These are phyloP conservation scores for Tapirus indicus DNA, from an alignment of 2,797 vertebrate genomes.

Conservation along the genomic window DNA sequence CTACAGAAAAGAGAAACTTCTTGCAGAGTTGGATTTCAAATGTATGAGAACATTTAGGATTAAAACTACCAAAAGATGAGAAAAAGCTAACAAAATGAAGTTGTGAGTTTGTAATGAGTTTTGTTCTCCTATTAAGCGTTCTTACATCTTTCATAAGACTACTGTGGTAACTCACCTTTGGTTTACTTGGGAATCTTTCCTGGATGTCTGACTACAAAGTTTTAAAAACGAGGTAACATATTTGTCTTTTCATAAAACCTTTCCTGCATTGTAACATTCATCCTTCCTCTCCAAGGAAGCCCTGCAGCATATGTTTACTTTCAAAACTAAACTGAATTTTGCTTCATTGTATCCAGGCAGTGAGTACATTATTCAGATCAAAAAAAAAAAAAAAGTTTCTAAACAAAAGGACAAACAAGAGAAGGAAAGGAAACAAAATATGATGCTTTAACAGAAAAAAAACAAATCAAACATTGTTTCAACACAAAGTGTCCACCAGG, in stretches of 20 bases:
- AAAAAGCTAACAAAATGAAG: constrained; percentile 51
- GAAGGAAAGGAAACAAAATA: constrained; percentile 65
- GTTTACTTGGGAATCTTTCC: constrained; percentile 51
- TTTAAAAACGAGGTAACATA: constrained; percentile 49
- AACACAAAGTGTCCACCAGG: constrained; percentile 64
- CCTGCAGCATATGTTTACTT: constrained; percentile 47
- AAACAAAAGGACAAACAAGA: constrained; percentile 73
- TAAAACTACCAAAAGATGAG: constrained; percentile 49
- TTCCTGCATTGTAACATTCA: constrained; percentile 49
- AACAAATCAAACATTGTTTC: constrained; percentile 29
- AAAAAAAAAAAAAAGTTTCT: constrained; percentile 55
- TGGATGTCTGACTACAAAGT: constrained; percentile 35
- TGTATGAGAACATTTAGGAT: constrained; percentile 39
- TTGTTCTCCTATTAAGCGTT: neutral
- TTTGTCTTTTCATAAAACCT: constrained; percentile 57
- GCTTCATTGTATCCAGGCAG: constrained; percentile 33
- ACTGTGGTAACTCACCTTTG: neutral
- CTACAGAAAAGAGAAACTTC: constrained; percentile 60
- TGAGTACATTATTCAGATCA: constrained; percentile 20
- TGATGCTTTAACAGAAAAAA: constrained; percentile 66
- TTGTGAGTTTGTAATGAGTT: constrained; percentile 20
- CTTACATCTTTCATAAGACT: neutral
- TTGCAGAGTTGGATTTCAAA: constrained; percentile 55
- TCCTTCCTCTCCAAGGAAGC: constrained; percentile 28
- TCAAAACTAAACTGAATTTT: constrained; percentile 69